Base-by-base conservation (phyloP, 2,888 invertebrate species). In the Agrotis segetum region DNA sequence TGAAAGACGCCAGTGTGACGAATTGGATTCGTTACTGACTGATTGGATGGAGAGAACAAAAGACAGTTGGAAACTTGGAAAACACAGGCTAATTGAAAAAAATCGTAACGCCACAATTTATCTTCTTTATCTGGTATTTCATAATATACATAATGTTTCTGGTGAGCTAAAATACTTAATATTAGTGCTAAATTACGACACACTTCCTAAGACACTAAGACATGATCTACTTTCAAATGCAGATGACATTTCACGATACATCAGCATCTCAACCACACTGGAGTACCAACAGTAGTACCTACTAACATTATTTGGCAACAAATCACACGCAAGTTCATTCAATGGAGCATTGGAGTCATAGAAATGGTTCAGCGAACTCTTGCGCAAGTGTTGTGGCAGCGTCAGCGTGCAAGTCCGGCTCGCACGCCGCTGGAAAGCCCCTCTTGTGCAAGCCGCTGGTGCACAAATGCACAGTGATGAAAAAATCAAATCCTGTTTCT, bases 341-440 rank as follows among this genome's bases (percentile, higher is more conserved):
- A 83, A 79, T 77, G 62, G 72, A 77, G 60, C 71, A 73, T 75
- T 63, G 71, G 81, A 84, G 76, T 79, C 75, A 75, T 82, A 82
- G 81, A 81, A 85, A 74, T 83, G 89, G 95, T 95, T 96, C 95
- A 95, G 89, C 92, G 95, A 95, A 95, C 95, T 90, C 75, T 96
- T 96, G 91, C 93, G 92, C 92, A 95, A 95, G 88, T 68, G 68
- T 55, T 76, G 56, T 69, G 40, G 61, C 67, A 67, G 62, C 71
- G 82, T 73, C 81, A 74, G 67, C 84, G 85, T 85, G 86, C 88
- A 92, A 88, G 92, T 93, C 94, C 94, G 94, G 93, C 91, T 92
- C 84, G 84, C 19, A 65, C 56, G 44, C 70, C 84, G 88, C 87
- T 92, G 94, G 94, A 92, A 93, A 94, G 82, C 89, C 92, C 93